Conservation (phyloP, 2,113 vertebrate genomes). For the Perognathus longimembris region DNA sequence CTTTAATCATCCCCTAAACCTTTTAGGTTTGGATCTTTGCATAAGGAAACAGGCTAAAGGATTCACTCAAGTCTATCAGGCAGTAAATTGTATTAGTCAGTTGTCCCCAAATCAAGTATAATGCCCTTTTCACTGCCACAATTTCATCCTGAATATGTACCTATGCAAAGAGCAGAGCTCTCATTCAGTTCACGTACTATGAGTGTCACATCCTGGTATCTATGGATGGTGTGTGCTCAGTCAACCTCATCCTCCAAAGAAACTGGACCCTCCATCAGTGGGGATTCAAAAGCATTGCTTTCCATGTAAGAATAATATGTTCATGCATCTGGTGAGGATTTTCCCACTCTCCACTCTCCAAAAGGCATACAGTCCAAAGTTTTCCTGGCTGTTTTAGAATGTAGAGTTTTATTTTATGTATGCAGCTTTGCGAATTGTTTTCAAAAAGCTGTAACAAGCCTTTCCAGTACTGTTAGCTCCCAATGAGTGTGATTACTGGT, state of each 20-base stretch:
- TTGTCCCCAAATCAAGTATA: background rate
- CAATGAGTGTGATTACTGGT: conserved; percentile 79
- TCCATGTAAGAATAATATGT: background rate
- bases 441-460: conserved; percentile 56
- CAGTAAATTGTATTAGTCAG: background rate
- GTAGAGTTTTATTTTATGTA: background rate
- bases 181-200: background rate
- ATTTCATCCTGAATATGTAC: background rate
- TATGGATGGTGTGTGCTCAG: background rate
- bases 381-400: background rate
- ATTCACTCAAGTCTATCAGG: background rate
- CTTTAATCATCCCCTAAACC: background rate
- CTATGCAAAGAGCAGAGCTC: background rate
- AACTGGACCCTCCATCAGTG: background rate
- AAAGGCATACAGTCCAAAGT: background rate
- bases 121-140: background rate
- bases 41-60: background rate
- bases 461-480: conserved; percentile 44
- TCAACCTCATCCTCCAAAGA: background rate
- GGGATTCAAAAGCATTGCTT: background rate
- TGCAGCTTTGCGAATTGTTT: conserved; percentile 16
- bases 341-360: background rate
- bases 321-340: background rate
- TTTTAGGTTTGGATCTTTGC: background rate
- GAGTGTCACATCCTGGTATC: background rate